phyloP scores from a whole-genome alignment of 2,113 vertebrate genomes.

The Malaclemys terrapin region DNA sequence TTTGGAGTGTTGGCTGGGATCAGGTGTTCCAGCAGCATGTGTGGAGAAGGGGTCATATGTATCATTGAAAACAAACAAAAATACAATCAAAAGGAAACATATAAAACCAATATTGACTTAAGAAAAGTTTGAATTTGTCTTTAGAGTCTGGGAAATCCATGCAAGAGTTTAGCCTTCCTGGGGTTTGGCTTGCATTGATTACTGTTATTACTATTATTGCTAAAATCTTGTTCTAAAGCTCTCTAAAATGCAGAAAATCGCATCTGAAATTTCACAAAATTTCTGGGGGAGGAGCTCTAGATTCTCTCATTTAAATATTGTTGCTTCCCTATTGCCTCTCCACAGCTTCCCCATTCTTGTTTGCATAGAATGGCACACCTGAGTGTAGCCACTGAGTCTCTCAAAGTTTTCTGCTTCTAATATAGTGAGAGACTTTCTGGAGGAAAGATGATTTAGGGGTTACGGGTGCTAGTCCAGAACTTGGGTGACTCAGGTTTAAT shows the following conservation, averaged over 20 bases:
- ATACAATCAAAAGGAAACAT: neutral
- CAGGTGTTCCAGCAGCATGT: neutral
- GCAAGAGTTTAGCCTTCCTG: neutral
- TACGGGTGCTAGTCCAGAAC: neutral
- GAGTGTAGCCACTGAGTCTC: neutral
- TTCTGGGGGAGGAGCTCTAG: neutral
- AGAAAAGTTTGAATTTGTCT: neutral
- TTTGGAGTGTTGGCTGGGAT: neutral
- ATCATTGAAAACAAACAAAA: neutral
- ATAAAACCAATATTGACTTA: neutral
- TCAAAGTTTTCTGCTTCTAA: neutral
- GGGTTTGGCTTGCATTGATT: neutral
- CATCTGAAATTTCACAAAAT: neutral
- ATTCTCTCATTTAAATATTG: neutral
- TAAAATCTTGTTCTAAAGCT: neutral
- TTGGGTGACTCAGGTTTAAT: rapidly evolving
- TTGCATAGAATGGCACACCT: neutral
- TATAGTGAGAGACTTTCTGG: neutral
- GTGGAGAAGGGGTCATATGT: neutral
- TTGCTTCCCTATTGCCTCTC: neutral
- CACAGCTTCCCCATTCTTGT: neutral
- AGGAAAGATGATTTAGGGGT: neutral
- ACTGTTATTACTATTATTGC: neutral
- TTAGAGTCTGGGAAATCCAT: neutral
- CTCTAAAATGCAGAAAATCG: neutral